Conservation (phyloP, 2,797 vertebrate genomes). For the Propithecus deckenii region DNA sequence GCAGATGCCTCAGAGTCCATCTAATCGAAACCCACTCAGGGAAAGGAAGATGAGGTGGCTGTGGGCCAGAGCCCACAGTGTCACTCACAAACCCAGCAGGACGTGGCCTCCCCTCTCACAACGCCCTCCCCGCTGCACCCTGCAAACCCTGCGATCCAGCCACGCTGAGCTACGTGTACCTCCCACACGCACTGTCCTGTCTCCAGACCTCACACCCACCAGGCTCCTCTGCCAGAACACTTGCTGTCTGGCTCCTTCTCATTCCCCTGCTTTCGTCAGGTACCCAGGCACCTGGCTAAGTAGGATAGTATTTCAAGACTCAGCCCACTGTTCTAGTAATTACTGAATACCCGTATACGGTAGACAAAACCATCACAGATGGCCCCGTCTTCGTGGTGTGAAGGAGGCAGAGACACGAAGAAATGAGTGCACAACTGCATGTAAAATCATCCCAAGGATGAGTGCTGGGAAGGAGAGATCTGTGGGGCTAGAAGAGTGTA, state of each 20-base stretch:
- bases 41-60: not conserved
- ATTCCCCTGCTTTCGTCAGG: not conserved
- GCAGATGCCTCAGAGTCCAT: not conserved
- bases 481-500: not conserved
- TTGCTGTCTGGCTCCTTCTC: not conserved
- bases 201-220: not conserved
- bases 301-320: not conserved
- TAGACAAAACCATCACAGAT: not conserved
- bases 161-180: not conserved
- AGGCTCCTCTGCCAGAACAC: not conserved
- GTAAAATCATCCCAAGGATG: not conserved
- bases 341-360: not conserved
- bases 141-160: not conserved
- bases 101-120: not conserved
- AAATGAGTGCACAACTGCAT: not conserved
- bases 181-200: fast-evolving
- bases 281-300: not conserved
- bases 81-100: not conserved
- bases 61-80: not conserved
- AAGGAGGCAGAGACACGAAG: not conserved
- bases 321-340: not conserved
- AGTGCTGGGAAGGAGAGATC: not conserved
- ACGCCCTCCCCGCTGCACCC: no score
- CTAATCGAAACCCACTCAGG: not conserved
- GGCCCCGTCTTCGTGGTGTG: not conserved